Evolutionary conservation across 2,113 vertebrate genomes (phyloP).

Genomic region (Zingel zingel): DNA sequence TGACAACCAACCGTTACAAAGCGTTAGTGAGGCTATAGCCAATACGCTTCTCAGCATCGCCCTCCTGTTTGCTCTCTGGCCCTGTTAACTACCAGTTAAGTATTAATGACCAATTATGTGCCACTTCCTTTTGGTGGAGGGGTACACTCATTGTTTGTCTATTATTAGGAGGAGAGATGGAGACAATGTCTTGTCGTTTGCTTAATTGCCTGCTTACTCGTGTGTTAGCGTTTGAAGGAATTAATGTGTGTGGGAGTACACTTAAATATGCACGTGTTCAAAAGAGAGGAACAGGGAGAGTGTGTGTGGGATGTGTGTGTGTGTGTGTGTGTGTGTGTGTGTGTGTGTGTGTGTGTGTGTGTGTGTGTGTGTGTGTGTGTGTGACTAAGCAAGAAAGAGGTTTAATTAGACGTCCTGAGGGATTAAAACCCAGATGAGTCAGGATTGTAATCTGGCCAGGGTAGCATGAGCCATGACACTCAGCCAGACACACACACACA

Average conservation of each 20-base stretch:
- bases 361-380: constrained; percentile 22
- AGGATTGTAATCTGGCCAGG: constrained; percentile 80
- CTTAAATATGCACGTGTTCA: neutral
- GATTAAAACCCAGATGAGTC: constrained; percentile 80
- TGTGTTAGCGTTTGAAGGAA: constrained; percentile 24
- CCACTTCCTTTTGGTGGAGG: constrained; percentile 55
- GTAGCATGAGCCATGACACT: constrained; percentile 73
- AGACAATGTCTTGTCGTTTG: constrained; percentile 51
- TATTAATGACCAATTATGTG: constrained; percentile 79
- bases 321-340: neutral
- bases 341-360: no score
- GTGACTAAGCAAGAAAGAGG: constrained; percentile 61
- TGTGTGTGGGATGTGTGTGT: constrained; percentile 3
- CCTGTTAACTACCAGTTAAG: constrained; percentile 63
- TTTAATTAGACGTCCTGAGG: constrained; percentile 84
- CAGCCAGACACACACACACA: constrained; percentile 50
- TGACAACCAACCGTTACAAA: no score
- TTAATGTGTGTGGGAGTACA: neutral
- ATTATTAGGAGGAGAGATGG: constrained; percentile 23
- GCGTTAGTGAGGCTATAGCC: no score
- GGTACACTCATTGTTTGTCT: constrained; percentile 59
- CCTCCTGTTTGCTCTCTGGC: constrained; percentile 14
- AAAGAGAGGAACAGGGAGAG: neutral
- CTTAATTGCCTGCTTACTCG: constrained; percentile 54
- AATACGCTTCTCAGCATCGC: neutral